These are phyloP conservation scores for Fistularia tabacaria DNA, from an alignment of 2,797 vertebrate species.

Conservation along the genomic window DNA sequence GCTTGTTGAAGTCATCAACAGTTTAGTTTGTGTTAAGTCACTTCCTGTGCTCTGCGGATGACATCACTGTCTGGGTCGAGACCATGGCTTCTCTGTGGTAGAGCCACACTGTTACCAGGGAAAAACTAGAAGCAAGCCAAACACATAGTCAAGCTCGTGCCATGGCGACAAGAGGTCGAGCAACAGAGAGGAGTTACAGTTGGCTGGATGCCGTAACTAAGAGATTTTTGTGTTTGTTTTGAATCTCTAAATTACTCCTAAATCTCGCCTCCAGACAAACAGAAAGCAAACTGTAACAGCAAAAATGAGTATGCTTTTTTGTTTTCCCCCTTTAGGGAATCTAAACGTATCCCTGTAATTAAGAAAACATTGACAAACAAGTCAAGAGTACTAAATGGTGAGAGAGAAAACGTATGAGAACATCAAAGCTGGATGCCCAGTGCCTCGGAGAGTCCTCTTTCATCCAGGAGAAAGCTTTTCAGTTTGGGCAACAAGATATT, in stretches of 20 bases:
- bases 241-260: constrained; percentile 41
- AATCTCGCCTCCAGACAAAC: constrained; percentile 32
- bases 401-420: constrained; percentile 53
- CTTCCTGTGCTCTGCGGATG: constrained; percentile 58
- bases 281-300: no score
- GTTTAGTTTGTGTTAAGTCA: constrained; percentile 53
- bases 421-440: constrained; percentile 56
- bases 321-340: constrained; percentile 45
- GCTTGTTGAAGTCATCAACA: constrained; percentile 34
- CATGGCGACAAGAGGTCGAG: constrained; percentile 38
- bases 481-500: constrained; percentile 64
- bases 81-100: constrained; percentile 66
- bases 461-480: constrained; percentile 55
- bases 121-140: constrained; percentile 64
- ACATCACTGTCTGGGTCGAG: constrained; percentile 69
- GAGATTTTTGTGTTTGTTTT: constrained; percentile 65
- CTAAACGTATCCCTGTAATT: constrained; percentile 41
- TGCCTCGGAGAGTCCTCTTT: constrained; percentile 54
- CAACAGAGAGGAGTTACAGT: constrained; percentile 34
- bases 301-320: no score
- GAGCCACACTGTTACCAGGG: constrained; percentile 68
- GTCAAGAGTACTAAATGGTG: constrained; percentile 37
- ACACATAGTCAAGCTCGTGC: constrained; percentile 68
- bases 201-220: constrained; percentile 60
- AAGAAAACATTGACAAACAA: constrained; percentile 42